Percentiles rank a stretch among this genome's conserved stretches.
phyloP scores from a whole-genome alignment of 2,888 invertebrate species.

The Nymphalis c-album region DNA sequence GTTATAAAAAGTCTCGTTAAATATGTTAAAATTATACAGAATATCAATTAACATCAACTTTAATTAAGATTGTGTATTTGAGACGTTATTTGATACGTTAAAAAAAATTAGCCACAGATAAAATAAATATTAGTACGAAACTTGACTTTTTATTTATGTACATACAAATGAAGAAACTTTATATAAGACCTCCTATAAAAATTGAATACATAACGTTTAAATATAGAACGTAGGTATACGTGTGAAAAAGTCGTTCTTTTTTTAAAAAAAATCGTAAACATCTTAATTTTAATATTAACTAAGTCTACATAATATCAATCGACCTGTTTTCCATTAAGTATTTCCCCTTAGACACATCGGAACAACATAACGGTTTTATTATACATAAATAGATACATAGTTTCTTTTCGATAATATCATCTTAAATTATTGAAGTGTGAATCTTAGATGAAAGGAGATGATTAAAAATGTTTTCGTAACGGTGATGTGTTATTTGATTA shows the following conservation, averaged over 20 bases:
- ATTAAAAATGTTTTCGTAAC: neutral
- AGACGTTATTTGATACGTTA: neutral
- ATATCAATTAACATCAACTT: constrained; percentile 1
- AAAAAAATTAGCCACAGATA: neutral
- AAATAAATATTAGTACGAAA: neutral
- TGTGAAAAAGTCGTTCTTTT: too few species aligned
- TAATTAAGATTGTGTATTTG: neutral
- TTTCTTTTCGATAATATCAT: neutral
- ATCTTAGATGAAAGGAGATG: neutral
- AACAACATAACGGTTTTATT: neutral
- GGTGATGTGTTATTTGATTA: neutral
- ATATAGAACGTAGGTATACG: neutral
- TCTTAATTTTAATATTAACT: neutral
- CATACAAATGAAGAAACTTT: neutral
- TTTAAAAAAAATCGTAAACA: too few species aligned
- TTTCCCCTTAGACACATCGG: neutral
- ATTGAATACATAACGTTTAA: neutral
- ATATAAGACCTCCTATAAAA: neutral
- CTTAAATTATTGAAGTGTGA: constrained; percentile 8
- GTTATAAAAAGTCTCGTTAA: neutral
- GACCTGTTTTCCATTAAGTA: neutral
- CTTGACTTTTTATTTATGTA: neutral
- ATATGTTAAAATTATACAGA: neutral
- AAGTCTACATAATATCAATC: neutral
- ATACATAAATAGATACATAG: neutral